phyloP scores from a whole-genome alignment of 2,797 vertebrate genomes.

The Alectoris magna region DNA sequence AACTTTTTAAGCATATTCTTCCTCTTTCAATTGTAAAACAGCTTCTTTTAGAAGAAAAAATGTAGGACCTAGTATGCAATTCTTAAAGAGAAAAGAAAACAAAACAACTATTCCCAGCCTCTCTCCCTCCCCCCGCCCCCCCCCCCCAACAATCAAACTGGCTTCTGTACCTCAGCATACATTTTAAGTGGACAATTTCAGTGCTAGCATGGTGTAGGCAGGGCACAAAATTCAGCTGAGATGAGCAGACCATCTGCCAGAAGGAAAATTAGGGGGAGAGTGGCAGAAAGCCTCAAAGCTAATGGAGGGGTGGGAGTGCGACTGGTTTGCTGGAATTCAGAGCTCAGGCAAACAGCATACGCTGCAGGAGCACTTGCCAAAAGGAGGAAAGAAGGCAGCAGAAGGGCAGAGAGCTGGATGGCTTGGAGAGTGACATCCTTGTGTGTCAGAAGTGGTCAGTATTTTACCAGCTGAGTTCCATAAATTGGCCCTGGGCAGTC shows the following conservation, averaged over 20 bases:
- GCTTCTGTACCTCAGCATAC: background rate
- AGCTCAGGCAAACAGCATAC: background rate
- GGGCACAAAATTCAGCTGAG: constrained; percentile 16
- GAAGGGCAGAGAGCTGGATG: constrained; percentile 49
- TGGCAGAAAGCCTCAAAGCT: background rate
- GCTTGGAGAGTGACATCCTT: constrained; percentile 30
- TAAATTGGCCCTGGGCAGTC: constrained; percentile 73
- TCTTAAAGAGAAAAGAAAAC: background rate
- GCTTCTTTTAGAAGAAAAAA: background rate
- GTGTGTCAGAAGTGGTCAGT: constrained; percentile 73
- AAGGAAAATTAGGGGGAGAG: background rate
- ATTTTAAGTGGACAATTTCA: background rate
- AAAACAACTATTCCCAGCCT: background rate
- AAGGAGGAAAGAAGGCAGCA: constrained; percentile 47
- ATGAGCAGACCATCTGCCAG: constrained; percentile 49
- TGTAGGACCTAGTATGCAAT: background rate
- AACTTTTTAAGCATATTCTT: background rate
- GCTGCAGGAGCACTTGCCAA: background rate
- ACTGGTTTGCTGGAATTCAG: constrained; percentile 1
- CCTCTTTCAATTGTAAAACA: background rate
- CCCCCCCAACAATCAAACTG: background rate
- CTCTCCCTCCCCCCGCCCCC: background rate
- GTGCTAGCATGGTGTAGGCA: background rate
- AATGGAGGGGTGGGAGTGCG: background rate
- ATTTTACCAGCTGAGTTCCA: constrained; percentile 71